Base-by-base conservation (phyloP, 2,888 invertebrate species). In the Oeneis ivallda region DNA sequence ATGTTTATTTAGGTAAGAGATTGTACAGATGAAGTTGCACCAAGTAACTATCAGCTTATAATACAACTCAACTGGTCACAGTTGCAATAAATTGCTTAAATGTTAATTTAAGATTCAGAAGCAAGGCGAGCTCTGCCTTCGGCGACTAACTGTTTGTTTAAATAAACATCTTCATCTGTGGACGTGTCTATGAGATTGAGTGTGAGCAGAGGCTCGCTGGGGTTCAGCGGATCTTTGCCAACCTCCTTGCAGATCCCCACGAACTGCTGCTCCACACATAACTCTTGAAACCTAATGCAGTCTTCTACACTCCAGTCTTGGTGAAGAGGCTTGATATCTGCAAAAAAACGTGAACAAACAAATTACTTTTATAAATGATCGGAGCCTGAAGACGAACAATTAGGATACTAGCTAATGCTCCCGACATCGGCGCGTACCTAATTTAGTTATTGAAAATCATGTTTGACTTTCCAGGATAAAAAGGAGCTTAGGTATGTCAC, bases 241-340 rank as follows among this genome's bases (percentile, higher is more conserved):
- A 94, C 92, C 19, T 94, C 93, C 70, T 93, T 92, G 60, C 96
- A 92, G 57, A 94, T 81, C 0, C 96, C 95, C 13, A 95, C 95
- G 71, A 96, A 95, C 61, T 93, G 91, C 74, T 94, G 94, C 43
- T 94, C 93, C 43, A 94, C 93, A 7, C 96, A 95, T 69, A 96
- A 78, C 72, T 95, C 92, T 75, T 95, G 94, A 80, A 97, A 97
- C 67, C 93, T 87, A 61, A 95, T 85, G 75, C 95, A 95, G 82
- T 96, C 96, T 73, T 95, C 94, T 72, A 95, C 93, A 0, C 94
- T 92, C 95, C 96, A 96, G 83, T 96, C 94, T 74, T 87, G 88
- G 72, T 94, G 92, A 19, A 89, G 82, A 43, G 93, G 93, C 75
- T 81, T 85, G 56, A 93, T 91, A 72, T 93, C 93, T 93, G 82